Evolutionary conservation across 2,888 invertebrate species (phyloP), one percentile per base, ranked within the genome.

Genomic region (Agapetus fuscipes): DNA sequence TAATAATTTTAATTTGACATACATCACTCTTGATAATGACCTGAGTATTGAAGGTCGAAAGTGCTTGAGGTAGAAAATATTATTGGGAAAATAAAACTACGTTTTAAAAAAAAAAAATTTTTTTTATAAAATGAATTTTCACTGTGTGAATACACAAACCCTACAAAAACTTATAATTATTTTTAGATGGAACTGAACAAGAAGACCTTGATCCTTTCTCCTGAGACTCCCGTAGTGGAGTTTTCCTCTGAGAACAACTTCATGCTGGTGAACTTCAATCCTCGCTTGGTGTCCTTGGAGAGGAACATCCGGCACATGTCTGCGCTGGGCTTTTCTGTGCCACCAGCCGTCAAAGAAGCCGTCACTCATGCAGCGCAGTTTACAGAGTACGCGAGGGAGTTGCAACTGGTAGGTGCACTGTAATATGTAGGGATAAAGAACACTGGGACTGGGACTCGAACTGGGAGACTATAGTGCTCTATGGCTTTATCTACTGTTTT

Each of bases 231-330:
- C 0, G 89, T 91, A 1, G 82, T 91, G 0, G 78, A 83, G 54
- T 81, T 91, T 54, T 82, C 83, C 25, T 70, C 76, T 24, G 71
- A 68, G 9, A 73, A 74, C 17, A 81, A 81, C 50, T 63, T 87
- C 51, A 83, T 91, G 86, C 78, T 80, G 44, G 96, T 98, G 1
- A 93, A 89, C 53, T 97, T 89, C 62, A 88, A 91, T 53, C 84
- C 89, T 1, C 75, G 86, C 32, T 62, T 96, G 34, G 83, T 89
- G 9, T 80, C 80, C 28, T 68, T 91, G 33, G 83, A 94, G 53
- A 69, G 84, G 45, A 95, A 97, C 64, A 90, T 94, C 6, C 76
- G 93, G 2, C 86, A 91, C 52, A 72, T 98, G 32, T 74, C 83
- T 34, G 82, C 87, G 27, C 71, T 94, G 45, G 93, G 86, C 2